phyloP scores from a whole-genome alignment of 2,113 vertebrate genomes.

The Opisthocomus hoazin region DNA sequence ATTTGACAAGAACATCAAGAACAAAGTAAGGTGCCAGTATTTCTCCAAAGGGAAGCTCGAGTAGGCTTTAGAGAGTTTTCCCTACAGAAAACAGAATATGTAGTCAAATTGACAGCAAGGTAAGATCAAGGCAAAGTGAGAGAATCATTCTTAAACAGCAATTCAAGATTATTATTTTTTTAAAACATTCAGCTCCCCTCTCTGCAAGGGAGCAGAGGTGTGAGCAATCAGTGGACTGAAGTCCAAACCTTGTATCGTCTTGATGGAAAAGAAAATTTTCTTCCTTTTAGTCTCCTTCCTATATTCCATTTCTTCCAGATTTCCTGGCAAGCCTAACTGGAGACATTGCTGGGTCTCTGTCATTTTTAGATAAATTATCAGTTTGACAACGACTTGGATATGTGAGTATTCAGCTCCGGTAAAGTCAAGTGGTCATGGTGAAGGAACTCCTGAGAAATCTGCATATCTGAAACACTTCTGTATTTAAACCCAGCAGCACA shows the following conservation, averaged over 20 bases:
- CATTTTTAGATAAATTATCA: constrained; percentile 9
- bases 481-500: neutral
- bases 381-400: constrained; percentile 5
- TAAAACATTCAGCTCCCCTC: neutral
- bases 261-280: neutral
- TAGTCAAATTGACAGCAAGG: neutral
- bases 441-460: neutral
- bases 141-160: neutral
- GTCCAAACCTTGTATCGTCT: neutral
- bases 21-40: neutral
- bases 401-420: neutral
- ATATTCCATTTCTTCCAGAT: neutral
- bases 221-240: neutral
- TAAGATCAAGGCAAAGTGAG: neutral
- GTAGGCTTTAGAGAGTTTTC: neutral
- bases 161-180: neutral
- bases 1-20: neutral
- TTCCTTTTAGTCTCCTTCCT: neutral
- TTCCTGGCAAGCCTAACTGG: neutral
- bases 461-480: neutral
- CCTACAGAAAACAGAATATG: neutral
- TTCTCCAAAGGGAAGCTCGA: neutral
- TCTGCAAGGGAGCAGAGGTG: neutral
- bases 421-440: neutral
- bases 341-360: neutral